Conservation (phyloP, 2,797 vertebrate species). For the Champsocephalus gunnari region DNA sequence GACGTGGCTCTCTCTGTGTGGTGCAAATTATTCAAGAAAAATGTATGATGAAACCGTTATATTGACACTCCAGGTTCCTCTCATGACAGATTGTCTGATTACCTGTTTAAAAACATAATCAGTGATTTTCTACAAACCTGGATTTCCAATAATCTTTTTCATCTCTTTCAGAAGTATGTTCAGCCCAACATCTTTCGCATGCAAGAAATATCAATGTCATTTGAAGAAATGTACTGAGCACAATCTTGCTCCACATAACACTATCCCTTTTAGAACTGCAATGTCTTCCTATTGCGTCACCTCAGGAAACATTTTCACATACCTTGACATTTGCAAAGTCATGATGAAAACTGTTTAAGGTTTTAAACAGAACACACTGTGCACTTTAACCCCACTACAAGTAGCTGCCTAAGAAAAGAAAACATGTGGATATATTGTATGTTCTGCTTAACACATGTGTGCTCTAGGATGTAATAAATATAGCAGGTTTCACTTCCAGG, state of each 20-base stretch:
- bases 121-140: background rate
- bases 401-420: background rate
- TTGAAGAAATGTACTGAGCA: background rate
- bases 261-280: background rate
- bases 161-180: background rate
- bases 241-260: background rate
- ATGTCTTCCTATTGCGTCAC: background rate
- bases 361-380: background rate
- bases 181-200: fast-evolving
- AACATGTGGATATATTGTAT: background rate
- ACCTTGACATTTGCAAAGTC: background rate
- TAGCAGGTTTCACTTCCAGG: background rate
- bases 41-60: background rate
- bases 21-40: background rate
- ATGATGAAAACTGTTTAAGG: background rate
- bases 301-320: background rate
- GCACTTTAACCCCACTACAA: too few relatives aligned
- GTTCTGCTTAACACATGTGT: background rate
- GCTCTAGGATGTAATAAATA: background rate
- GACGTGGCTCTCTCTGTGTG: background rate
- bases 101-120: background rate
- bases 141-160: background rate
- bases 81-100: background rate
- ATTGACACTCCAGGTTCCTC: background rate
- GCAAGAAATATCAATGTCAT: background rate